Conservation (phyloP, 2,113 vertebrate genomes). For the Cariama cristata region DNA sequence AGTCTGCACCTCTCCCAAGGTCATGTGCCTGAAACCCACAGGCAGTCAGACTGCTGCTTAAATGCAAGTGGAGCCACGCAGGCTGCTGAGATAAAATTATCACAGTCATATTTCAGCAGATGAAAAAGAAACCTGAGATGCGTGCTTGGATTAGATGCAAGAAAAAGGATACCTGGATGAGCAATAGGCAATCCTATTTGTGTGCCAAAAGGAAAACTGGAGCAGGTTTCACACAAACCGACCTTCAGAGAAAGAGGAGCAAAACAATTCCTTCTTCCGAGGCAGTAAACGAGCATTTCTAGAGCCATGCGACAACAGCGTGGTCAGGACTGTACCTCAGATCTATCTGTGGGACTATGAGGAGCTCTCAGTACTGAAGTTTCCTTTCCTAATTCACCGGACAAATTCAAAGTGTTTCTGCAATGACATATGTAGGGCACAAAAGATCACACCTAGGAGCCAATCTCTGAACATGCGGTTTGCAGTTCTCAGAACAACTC, state of each 20-base stretch:
- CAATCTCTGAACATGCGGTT: neutral
- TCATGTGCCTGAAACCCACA: neutral
- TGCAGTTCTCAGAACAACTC: neutral
- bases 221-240: neutral
- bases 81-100: conserved; percentile 47
- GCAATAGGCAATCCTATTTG: neutral
- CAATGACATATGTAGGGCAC: accelerated
- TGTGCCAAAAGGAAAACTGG: neutral
- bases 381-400: neutral
- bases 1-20: neutral
- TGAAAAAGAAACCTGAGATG: conserved; percentile 57
- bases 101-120: neutral
- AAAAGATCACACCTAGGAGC: neutral
- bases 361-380: neutral
- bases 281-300: neutral
- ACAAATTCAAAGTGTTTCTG: neutral
- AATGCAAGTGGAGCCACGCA: neutral
- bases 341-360: neutral
- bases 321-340: neutral
- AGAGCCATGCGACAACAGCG: accelerated
- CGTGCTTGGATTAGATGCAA: neutral
- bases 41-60: neutral
- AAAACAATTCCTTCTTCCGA: neutral
- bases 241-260: neutral
- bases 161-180: conserved; percentile 34